phyloP scores from a whole-genome alignment of 2,113 vertebrate species.

The Periophthalmodon schlosseri region DNA sequence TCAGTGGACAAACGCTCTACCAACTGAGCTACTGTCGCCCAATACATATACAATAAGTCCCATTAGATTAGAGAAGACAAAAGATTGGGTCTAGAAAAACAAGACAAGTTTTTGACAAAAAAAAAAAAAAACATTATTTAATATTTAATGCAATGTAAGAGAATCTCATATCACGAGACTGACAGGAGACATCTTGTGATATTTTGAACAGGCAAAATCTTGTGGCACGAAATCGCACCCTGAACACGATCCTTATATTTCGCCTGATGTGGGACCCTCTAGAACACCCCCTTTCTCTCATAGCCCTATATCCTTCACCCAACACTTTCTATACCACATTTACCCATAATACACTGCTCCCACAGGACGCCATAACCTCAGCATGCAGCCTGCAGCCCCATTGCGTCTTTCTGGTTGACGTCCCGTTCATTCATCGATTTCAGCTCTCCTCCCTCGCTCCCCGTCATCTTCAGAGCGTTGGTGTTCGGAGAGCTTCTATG shows the following conservation, averaged over 20 bases:
- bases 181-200: no score
- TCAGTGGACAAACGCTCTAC: no score
- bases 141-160: no score
- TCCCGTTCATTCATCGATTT: background rate
- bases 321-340: background rate
- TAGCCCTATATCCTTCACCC: background rate
- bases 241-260: no score
- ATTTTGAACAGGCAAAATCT: no score
- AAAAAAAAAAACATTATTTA: no score
- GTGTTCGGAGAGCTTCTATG: constrained; percentile 23
- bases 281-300: background rate
- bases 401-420: background rate
- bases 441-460: background rate
- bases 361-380: background rate
- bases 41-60: background rate
- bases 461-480: constrained; percentile 8
- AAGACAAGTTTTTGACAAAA: background rate
- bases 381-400: background rate
- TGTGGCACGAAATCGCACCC: no score
- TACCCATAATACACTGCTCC: background rate
- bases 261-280: background rate
- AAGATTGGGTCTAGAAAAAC: background rate
- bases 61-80: background rate
- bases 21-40: no score
- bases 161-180: background rate